Conservation (phyloP, 2,888 invertebrate genomes). For the Caenorhabditis sp. region DNA sequence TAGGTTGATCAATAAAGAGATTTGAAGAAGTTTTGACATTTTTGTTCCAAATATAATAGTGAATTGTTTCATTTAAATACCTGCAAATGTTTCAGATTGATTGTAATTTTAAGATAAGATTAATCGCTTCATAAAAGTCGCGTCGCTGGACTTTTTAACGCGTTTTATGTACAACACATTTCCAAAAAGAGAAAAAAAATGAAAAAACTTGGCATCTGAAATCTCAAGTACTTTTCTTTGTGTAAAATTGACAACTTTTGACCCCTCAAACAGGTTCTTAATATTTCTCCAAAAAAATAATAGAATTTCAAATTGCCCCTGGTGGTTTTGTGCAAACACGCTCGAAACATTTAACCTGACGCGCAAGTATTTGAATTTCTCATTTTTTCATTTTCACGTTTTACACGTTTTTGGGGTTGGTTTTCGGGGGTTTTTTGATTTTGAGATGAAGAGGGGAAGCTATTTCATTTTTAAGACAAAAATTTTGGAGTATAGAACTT, state of each 20-base stretch:
- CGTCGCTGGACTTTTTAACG: background rate
- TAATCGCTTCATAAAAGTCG: background rate
- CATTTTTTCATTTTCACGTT: background rate
- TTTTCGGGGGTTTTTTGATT: background rate
- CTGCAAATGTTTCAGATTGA: background rate
- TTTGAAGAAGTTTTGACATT: background rate
- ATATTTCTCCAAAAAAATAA: background rate
- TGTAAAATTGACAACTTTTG: no score
- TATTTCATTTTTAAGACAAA: background rate
- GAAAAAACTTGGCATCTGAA: background rate
- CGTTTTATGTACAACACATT: background rate
- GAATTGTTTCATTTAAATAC: background rate
- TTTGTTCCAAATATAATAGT: no score
- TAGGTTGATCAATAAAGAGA: background rate
- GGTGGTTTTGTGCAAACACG: background rate
- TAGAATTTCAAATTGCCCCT: background rate
- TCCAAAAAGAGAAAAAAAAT: background rate
- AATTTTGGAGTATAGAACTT: no score
- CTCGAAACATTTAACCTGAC: background rate
- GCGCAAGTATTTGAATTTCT: background rate
- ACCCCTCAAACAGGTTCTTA: no score
- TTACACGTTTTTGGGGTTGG: background rate
- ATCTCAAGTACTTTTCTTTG: background rate
- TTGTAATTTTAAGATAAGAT: background rate
- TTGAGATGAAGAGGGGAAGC: background rate